Base-by-base conservation (phyloP, 2,797 vertebrate species). In the Pteronotus mesoamericanus region DNA sequence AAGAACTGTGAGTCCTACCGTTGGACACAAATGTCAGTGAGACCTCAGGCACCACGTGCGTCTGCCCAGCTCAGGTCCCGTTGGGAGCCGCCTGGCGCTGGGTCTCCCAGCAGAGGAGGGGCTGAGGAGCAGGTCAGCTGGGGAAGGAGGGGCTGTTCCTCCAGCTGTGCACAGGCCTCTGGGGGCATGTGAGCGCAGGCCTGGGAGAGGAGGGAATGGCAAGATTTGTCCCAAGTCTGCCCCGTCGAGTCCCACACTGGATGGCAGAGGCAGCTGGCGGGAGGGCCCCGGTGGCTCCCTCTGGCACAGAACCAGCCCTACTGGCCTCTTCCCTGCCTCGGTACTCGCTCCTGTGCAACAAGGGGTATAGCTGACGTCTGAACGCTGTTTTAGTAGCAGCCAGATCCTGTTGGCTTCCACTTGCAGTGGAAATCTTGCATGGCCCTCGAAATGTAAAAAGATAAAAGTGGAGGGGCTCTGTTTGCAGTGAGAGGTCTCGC, bases 251-350 rank as follows among this genome's bases (percentile, higher is more conserved):
- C n/a, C 29, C 42, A 64, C 22, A 5, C 44, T 5, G 19, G 59
- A 12, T 5, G 42, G 12, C 64, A 44, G 42, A 72, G 71, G 37
- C 12, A 79, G 3, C 26, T 46, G 53, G 53, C 4, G 4, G 37
- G 51, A 37, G 22, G 3, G 51, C 1, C 0, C 6, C 0, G 11
- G 39, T 0, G 4, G 34, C 53, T 72, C 42, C 46, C 46, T 55
- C 22, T 44, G 10, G 44, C 8, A 0, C 1, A 11, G 21, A 48
- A 8, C n/a, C 57, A n/a, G n/a, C 42, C 44, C 6, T 0, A 0
- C 44, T 55, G 11, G 9, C 4, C 16, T 86, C 21, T 21, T 51
- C 32, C 12, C 0, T 0, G 4, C 14, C 61, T 0, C 0, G 1
- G 3, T 10, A 29, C 48, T 55, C 48, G n/a, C 37, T 55, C 61